Percentiles rank a stretch among this genome's conserved stretches.
These are phyloP conservation scores for Cacatua alba DNA, from an alignment of 2,113 vertebrate species.

Conservation along the genomic window DNA sequence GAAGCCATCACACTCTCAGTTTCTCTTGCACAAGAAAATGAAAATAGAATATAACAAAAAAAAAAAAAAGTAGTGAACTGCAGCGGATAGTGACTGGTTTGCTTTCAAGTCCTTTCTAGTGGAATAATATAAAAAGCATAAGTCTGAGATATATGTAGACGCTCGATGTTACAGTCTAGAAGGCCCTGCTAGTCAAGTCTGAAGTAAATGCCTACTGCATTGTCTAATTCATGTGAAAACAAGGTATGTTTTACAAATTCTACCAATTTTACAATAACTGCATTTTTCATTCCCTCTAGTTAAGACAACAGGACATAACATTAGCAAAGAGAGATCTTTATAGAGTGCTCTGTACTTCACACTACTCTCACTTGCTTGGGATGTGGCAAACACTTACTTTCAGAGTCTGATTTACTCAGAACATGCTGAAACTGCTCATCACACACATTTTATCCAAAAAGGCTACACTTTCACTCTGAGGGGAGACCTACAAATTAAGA, in stretches of 20 bases:
- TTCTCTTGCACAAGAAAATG: background rate
- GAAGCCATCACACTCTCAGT: background rate
- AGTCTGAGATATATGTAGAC: background rate
- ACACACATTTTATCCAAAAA: background rate
- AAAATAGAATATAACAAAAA: background rate
- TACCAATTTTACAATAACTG: background rate
- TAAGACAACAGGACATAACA: background rate
- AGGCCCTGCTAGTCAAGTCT: background rate
- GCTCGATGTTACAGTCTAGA: background rate
- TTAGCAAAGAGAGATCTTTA: background rate
- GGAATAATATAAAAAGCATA: background rate
- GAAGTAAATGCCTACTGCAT: background rate
- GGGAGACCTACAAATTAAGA: background rate
- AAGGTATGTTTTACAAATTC: background rate
- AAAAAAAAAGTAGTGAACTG: background rate
- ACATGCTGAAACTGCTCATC: background rate
- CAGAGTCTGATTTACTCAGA: background rate
- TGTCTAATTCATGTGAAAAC: background rate
- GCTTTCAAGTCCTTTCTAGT: background rate
- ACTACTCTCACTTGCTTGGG: background rate
- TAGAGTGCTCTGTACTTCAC: background rate
- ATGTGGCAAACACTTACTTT: constrained; percentile 21
- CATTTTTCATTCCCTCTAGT: background rate
- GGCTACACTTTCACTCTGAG: background rate
- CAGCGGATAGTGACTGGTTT: background rate